Conservation (phyloP, 2,888 invertebrate genomes). For the Pimpla rufipes region DNA sequence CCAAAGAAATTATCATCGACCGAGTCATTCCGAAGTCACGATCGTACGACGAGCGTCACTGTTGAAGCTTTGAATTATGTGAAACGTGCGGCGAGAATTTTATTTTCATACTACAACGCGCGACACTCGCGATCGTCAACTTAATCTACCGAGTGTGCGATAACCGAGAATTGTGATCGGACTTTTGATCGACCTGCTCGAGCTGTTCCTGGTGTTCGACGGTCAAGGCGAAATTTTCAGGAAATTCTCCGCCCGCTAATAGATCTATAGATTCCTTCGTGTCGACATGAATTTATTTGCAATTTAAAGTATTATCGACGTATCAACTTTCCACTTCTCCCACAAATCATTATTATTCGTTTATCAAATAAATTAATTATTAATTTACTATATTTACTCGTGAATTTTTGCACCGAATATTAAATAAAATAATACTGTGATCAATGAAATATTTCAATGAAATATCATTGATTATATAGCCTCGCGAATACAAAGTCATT, state of each 20-base stretch:
- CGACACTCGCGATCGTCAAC: slow-evolving; percentile 5
- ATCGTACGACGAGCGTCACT: not conserved
- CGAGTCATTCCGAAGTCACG: not conserved
- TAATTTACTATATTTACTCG: not conserved
- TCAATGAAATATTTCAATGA: not conserved
- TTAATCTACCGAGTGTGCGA: slow-evolving; percentile 51
- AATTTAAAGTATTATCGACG: not conserved
- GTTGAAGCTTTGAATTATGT: slow-evolving; percentile 11
- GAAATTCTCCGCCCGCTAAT: not conserved
- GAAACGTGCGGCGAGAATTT: slow-evolving; percentile 28
- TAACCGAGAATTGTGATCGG: slow-evolving; percentile 56
- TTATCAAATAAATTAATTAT: not conserved
- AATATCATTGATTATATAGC: not conserved
- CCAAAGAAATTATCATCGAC: not conserved
- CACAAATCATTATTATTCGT: not conserved
- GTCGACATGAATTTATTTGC: not conserved
- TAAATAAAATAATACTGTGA: not conserved
- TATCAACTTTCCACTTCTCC: not conserved
- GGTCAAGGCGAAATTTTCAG: slow-evolving; percentile 34
- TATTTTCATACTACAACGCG: slow-evolving; percentile 27
- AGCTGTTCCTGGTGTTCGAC: slow-evolving; percentile 25
- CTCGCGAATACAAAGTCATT: not conserved
- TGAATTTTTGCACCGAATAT: not conserved
- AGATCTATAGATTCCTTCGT: slow-evolving; percentile 6
- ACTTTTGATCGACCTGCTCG: slow-evolving; percentile 35